Evolutionary conservation across 2,113 vertebrate genomes (phyloP).

Genomic region (Corapipo altera): DNA sequence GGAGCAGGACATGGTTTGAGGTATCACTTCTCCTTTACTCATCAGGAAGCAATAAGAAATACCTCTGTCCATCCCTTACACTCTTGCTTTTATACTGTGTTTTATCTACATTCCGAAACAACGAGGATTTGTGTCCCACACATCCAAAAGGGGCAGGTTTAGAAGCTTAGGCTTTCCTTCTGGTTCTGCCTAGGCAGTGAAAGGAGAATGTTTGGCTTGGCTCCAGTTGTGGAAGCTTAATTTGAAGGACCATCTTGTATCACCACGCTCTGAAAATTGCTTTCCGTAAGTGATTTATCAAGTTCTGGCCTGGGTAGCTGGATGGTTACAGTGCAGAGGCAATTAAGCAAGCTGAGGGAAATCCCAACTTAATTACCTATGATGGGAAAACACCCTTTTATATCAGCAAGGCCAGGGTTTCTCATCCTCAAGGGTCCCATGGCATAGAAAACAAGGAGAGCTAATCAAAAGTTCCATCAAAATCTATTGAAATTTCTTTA

Average conservation of each 20-base stretch:
- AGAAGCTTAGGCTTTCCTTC: background rate
- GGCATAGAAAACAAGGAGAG: background rate
- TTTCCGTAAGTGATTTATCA: conserved; percentile 9
- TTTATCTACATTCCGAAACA: background rate
- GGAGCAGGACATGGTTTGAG: background rate
- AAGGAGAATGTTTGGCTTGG: background rate
- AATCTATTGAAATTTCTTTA: background rate
- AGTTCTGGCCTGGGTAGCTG: background rate
- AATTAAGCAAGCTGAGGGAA: background rate
- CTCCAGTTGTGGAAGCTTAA: background rate
- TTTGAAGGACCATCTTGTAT: conserved; percentile 12
- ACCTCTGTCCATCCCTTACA: background rate
- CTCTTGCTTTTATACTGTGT: background rate
- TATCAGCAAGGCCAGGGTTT: background rate
- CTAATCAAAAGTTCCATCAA: background rate
- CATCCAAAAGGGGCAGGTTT: background rate
- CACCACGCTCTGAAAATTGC: background rate
- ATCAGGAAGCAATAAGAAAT: background rate
- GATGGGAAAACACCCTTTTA: background rate
- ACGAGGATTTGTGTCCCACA: background rate
- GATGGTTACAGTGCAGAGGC: background rate
- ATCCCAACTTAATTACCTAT: background rate
- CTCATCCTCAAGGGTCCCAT: background rate
- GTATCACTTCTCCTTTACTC: background rate
- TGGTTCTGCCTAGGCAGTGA: background rate